Evolutionary conservation across 2,888 invertebrate genomes (phyloP), one percentile per base, ranked within the genome.

Genomic region (Stratiomys singularior): DNA sequence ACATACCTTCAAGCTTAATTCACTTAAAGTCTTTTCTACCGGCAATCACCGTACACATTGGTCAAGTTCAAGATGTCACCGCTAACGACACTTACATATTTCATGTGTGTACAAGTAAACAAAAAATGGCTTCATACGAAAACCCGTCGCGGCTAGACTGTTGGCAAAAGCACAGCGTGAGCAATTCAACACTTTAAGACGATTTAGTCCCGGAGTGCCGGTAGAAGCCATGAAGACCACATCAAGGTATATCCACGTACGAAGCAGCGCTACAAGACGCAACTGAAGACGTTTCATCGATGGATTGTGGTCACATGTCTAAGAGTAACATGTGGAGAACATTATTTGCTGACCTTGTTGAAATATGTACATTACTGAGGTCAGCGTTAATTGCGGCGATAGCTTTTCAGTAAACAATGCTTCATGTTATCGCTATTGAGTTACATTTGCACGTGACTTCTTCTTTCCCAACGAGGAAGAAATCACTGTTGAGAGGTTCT

Each of bases 341-440:
- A 30, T 37, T 66, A 66, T 66, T 66, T 66, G 66, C 37, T 37
- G 37, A 66, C 66, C 66, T 66, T 66, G 66, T 66, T 66, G 37
- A 30, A 66, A 66, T n/a, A 21, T 66, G 66, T 15, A 66, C 30
- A 37, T 3, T n/a, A 28, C 64, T 30, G 37, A 66, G 66, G 30
- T 37, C 37, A 27, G 23, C 30, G 9, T 37, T n/a, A 13, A 28
- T 66, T 18, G 66, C 11, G 66, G 37, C 18, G 66, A 66, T 60
- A 60, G 21, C 37, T 66, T n/a, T 37, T 66, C 37, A 3, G 25
- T 18, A 60, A 25, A 60, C 58, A 25, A 5, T 25, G 13, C 4
- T 52, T 52, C 52, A 3, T 52, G 52, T 52, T 52, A 15, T 37
- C n/a, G 52, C 52, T 52, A 52, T 52, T 52, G 52, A 18, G 15